Conservation (phyloP, 1,140 invertebrate genomes). For the Cydia splendana region DNA sequence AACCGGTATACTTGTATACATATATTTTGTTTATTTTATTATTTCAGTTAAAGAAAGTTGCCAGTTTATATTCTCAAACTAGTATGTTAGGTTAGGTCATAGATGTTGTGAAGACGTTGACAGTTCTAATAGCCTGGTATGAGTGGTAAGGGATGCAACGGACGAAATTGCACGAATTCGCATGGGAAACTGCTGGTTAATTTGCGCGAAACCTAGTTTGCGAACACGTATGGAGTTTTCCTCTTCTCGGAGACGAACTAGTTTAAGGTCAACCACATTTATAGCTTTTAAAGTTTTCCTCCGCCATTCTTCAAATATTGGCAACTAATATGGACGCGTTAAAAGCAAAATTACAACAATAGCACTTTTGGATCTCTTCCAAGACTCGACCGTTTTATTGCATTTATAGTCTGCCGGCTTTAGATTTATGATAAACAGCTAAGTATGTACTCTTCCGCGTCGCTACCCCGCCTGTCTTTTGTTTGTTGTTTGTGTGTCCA, state of each 20-base stretch:
- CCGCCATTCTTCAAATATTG: conserved; percentile 20
- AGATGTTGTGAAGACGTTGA: too few relatives aligned
- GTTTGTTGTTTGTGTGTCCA: not conserved
- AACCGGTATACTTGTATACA: too few relatives aligned
- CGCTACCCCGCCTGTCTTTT: not conserved
- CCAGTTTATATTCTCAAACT: too few relatives aligned
- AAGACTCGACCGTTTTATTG: conserved; percentile 17
- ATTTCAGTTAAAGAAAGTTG: too few relatives aligned
- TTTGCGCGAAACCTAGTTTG: not conserved
- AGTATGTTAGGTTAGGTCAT: too few relatives aligned
- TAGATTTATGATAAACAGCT: conserved; percentile 20
- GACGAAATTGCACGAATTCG: not conserved
- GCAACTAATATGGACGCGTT: conserved; percentile 5
- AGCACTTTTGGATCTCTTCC: conserved; percentile 18
- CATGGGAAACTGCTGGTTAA: not conserved
- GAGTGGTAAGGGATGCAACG: too few relatives aligned
- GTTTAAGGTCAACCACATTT: conserved; percentile 10
- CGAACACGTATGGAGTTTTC: conserved; percentile 2
- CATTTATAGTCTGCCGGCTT: conserved; percentile 13
- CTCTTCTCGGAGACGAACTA: not conserved
- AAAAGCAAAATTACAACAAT: conserved; percentile 25
- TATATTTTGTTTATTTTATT: too few relatives aligned
- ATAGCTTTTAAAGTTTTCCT: conserved; percentile 2
- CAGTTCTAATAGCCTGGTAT: too few relatives aligned
- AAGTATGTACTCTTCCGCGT: not conserved